Evolutionary conservation across 2,797 vertebrate genomes (phyloP), one percentile per base, ranked within the genome.

Genomic region (Aphelocoma californica): DNA sequence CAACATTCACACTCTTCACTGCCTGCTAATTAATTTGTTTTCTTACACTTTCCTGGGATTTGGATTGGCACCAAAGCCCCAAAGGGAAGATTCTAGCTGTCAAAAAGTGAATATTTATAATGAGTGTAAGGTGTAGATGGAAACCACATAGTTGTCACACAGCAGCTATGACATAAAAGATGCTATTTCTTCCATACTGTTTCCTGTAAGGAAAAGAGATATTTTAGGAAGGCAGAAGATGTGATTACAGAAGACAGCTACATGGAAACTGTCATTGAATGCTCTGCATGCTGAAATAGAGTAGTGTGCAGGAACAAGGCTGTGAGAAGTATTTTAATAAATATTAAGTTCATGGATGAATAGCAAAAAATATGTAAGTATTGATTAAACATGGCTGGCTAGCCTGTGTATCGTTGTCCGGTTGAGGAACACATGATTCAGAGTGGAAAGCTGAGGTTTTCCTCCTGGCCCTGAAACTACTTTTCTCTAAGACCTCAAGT

Each of bases 201-300:
- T 94, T 92, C 88, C 93, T 36, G 2, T 70, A 81, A 97, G 86
- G 85, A 88, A 96, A 90, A 96, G 91, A 87, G 95, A 91, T 96
- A 96, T 97, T 97, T 93, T 95, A 70, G 94, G 96, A 97, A 71
- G 91, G 81, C 81, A 97, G 93, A 86, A 94, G 93, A 96, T 92
- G 92, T 92, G 72, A 95, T 95, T 92, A 79, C 0, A 3, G 69
- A 58, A 91, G 92, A 92, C 82, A 88, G 62, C n/a, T 81, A 91
- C 77, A 44, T 62, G 81, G 77, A 90, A 93, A 29, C 54, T 79
- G 60, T 73, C 89, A 81, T 0, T 34, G 70, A 65, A 51, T 75
- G 45, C 61, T 92, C 31, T 19, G 3, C 4, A 6, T 45, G 20
- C 64, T 86, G 92, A 91, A 96, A 75, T 25, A 20, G 65, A 87